Conservation (phyloP, 2,888 invertebrate genomes). For the Aporophyla lueneburgensis region DNA sequence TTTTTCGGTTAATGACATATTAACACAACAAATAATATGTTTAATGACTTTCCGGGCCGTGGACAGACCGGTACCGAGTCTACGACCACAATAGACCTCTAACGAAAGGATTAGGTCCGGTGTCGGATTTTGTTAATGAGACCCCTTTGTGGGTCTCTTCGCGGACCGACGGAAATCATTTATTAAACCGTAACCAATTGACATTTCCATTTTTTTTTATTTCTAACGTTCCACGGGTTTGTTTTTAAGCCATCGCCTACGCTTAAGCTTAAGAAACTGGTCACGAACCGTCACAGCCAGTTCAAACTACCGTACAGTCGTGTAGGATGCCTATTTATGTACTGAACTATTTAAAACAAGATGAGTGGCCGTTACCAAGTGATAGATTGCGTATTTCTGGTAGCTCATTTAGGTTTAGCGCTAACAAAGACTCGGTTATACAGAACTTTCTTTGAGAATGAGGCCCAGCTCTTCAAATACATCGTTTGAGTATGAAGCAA, state of each 20-base stretch:
- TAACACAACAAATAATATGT: slow-evolving; percentile 73
- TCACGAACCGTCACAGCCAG: slow-evolving; percentile 60
- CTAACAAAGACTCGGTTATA: slow-evolving; percentile 35
- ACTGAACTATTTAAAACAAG: slow-evolving; percentile 63
- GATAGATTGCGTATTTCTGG: slow-evolving; percentile 62
- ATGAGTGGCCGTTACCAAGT: slow-evolving; percentile 54
- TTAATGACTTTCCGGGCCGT: slow-evolving; percentile 66
- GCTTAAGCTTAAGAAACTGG: slow-evolving; percentile 67
- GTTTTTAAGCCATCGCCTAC: slow-evolving; percentile 78
- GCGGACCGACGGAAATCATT: slow-evolving; percentile 84
- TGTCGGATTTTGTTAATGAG: slow-evolving; percentile 86
- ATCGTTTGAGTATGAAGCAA: slow-evolving; percentile 57
- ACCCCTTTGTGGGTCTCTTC: slow-evolving; percentile 82
- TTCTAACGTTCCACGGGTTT: slow-evolving; percentile 75
- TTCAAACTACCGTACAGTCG: slow-evolving; percentile 59
- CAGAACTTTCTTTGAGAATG: slow-evolving; percentile 25
- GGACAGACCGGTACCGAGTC: slow-evolving; percentile 56
- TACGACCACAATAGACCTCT: slow-evolving; percentile 84
- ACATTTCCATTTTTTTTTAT: slow-evolving; percentile 80
- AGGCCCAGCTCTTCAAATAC: slow-evolving; percentile 29
- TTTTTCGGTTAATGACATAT: slow-evolving; percentile 69
- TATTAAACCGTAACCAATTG: slow-evolving; percentile 85
- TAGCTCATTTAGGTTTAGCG: slow-evolving; percentile 44
- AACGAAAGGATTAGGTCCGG: slow-evolving; percentile 89
- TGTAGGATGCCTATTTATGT: slow-evolving; percentile 64